A percentile compares a stretch with the other conserved stretches of the same genome.
phyloP scores from a whole-genome alignment of 2,888 invertebrate species.

The Pegoplata infirma region DNA sequence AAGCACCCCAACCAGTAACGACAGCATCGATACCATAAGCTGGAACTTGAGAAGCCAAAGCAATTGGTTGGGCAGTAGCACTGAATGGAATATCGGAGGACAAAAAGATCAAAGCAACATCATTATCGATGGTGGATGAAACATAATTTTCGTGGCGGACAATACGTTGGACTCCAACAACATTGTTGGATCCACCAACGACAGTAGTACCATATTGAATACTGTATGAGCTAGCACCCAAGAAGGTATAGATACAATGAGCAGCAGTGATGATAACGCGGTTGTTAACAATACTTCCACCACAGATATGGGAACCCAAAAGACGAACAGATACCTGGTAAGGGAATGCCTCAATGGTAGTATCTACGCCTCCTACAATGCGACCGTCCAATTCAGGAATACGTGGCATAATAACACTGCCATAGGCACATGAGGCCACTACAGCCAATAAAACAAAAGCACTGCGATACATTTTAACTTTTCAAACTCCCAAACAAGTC shows the following conservation, averaged over 20 bases:
- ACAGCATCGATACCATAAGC: slow-evolving; percentile 60
- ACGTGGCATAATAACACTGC: slow-evolving; percentile 10
- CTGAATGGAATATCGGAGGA: slow-evolving; percentile 29
- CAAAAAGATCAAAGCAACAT: slow-evolving; percentile 59
- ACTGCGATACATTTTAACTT: slow-evolving; percentile 18
- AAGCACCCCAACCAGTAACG: slow-evolving; percentile 72
- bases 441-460: slow-evolving; percentile 23
- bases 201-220: slow-evolving; percentile 52
- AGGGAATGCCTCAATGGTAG: slow-evolving; percentile 49
- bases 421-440: not conserved
- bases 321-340: slow-evolving; percentile 60
- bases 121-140: slow-evolving; percentile 38
- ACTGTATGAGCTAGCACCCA: slow-evolving; percentile 9
- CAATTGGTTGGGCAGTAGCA: slow-evolving; percentile 79
- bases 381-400: slow-evolving; percentile 52
- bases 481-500: not conserved
- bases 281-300: slow-evolving; percentile 69
- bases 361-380: too few species aligned
- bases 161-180: slow-evolving; percentile 21
- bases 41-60: slow-evolving; percentile 79
- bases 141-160: slow-evolving; percentile 43
- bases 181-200: slow-evolving; percentile 7
- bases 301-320: slow-evolving; percentile 63
- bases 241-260: slow-evolving; percentile 64
- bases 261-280: slow-evolving; percentile 70